Base-by-base conservation (phyloP, 2,113 vertebrate species). In the Crotalus viridis region DNA sequence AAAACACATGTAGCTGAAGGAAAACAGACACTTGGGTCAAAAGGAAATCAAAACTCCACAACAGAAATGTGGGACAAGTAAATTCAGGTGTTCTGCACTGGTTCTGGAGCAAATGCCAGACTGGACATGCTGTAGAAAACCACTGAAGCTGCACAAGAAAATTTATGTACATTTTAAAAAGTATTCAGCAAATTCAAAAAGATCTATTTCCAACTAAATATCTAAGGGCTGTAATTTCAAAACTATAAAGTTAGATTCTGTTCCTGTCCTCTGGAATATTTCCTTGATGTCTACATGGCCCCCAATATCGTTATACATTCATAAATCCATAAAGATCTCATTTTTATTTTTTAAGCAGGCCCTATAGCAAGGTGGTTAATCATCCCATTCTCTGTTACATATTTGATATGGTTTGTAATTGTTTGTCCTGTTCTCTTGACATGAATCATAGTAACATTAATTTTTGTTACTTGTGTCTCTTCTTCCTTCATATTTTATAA, bases 1-100 rank as follows among this genome's bases (percentile, higher is more conserved):
- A 96, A 98, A 99, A 94, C 98, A 97, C 97, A 98, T 95, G 94
- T 97, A 98, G 88, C 99, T 98, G 94, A 17, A 96, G 33, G 55
- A 87, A 94, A 94, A 43, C 91, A 90, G 46, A 89, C 12, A 4
- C 3, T 5, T 10, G 28, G 54, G 28, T 88, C 4, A 28, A 13
- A 55, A 51, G 59, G 43, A 87, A 15, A 55, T 54, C 17, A 57
- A 0, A 22, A 15, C 15, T 4, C 51, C 8, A 2, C 12, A 89
- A 39, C 12, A 4, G 6, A 10, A 21, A 0, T 43, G 9, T 0
- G 15, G n/a, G 17, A 85, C 10, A 81, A 56, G 21, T 81, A 39
- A 81, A 19, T 39, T 39, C 21, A 39, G 33, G 1, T 33, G 8
- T 81, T 81, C n/a, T 81, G 69, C 15, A 81, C 33, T 39, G 74